Evolutionary conservation across 2,797 vertebrate genomes (phyloP).

Genomic region (Tachyglossus aculeatus): DNA sequence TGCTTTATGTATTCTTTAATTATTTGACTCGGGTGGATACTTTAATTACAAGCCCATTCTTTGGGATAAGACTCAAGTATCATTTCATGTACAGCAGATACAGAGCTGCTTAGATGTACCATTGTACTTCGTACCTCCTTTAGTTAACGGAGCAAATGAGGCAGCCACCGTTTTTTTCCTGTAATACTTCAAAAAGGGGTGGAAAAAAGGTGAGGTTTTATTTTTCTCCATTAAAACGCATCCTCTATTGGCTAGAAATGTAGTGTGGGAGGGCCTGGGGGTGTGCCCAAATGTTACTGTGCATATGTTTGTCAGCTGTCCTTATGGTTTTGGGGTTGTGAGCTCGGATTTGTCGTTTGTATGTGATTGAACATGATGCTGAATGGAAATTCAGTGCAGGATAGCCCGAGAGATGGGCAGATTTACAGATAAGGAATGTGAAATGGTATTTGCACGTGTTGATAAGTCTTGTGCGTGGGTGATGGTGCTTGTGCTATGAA

Average conservation of each 20-base stretch:
- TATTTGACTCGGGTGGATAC: slow-evolving; percentile 79
- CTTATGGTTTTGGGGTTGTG: too few relatives aligned
- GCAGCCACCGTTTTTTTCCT: slow-evolving; percentile 52
- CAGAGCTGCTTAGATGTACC: slow-evolving; percentile 41
- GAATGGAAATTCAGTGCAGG: too few relatives aligned
- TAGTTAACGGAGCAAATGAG: slow-evolving; percentile 66
- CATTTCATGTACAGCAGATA: slow-evolving; percentile 74
- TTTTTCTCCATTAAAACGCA: slow-evolving; percentile 61
- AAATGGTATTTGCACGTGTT: too few relatives aligned
- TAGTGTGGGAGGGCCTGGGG: not conserved
- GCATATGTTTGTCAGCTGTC: not conserved
- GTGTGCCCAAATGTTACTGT: not conserved
- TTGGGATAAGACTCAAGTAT: slow-evolving; percentile 76
- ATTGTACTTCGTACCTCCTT: slow-evolving; percentile 63
- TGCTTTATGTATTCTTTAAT: slow-evolving; percentile 83
- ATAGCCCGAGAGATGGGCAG: too few relatives aligned
- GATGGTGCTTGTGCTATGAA: too few relatives aligned
- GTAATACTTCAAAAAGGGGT: slow-evolving; percentile 62
- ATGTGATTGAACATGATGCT: too few relatives aligned
- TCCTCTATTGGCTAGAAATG: slow-evolving; percentile 37
- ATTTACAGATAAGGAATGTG: too few relatives aligned
- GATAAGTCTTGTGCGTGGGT: too few relatives aligned
- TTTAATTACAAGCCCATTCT: slow-evolving; percentile 80
- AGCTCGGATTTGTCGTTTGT: too few relatives aligned
- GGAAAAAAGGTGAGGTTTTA: slow-evolving; percentile 46